phyloP scores from a whole-genome alignment of 2,113 vertebrate genomes.

The Lycaon pictus region DNA sequence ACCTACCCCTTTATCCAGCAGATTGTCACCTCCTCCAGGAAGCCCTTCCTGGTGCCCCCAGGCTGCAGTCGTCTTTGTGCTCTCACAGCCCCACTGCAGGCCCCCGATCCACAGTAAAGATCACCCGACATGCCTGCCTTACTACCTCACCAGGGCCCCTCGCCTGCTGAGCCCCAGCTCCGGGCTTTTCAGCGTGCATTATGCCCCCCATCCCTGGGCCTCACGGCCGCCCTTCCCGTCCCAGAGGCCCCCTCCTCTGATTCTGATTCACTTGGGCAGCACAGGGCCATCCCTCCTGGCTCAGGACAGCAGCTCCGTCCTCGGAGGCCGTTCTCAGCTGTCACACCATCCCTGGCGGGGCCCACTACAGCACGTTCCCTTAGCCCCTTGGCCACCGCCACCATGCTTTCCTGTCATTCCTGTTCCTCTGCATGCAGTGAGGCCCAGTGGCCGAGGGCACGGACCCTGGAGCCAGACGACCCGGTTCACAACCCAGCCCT shows the following conservation, averaged over 20 bases:
- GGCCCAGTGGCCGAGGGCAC: not conserved
- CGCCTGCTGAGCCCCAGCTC: fast-evolving
- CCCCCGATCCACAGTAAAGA: not conserved
- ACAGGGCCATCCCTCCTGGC: not conserved
- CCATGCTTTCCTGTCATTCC: not conserved
- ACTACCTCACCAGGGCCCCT: too few species aligned
- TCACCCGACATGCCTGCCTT: not conserved
- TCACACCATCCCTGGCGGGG: not conserved
- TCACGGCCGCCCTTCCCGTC: not conserved
- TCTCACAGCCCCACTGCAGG: not conserved
- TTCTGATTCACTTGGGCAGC: not conserved
- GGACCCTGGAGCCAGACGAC: not conserved
- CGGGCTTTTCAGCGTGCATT: fast-evolving
- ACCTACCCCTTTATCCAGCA: not conserved
- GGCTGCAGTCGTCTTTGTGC: not conserved
- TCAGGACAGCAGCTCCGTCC: not conserved
- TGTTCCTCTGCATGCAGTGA: not conserved
- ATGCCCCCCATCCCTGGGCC: not conserved
- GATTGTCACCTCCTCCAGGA: constrained; percentile 4
- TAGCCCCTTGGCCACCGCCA: not conserved
- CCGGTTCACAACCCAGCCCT: not conserved
- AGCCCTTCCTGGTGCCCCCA: not conserved
- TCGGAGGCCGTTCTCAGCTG: not conserved
- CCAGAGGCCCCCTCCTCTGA: not conserved
- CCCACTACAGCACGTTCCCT: not conserved